Conservation (phyloP, 2,888 invertebrate species). For the Drosophila neonasuta region DNA sequence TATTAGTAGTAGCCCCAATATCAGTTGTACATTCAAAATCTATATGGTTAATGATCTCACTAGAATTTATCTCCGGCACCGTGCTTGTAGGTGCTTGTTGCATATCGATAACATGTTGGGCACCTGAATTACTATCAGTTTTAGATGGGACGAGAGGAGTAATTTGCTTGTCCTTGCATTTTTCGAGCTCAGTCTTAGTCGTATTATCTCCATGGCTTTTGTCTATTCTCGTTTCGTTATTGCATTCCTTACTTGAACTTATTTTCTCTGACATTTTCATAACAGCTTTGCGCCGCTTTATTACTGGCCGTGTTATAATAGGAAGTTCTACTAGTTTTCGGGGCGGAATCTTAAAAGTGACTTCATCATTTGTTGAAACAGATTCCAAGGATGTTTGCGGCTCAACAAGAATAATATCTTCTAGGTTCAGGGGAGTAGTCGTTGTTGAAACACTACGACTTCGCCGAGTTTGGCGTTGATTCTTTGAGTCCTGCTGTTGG, state of each 20-base stretch:
- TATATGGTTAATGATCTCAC: neutral
- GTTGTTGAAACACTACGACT: constrained; percentile 61
- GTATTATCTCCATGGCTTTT: constrained; percentile 11
- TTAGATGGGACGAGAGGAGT: neutral
- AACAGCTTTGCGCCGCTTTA: constrained; percentile 73
- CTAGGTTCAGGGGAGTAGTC: constrained; percentile 61
- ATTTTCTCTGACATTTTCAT: constrained; percentile 53
- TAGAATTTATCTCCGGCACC: constrained; percentile 29
- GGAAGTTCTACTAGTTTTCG: constrained; percentile 31
- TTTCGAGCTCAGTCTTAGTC: constrained; percentile 6
- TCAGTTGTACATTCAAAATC: constrained; percentile 5
- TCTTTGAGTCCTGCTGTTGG: constrained; percentile 70
- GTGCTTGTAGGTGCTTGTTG: constrained; percentile 56
- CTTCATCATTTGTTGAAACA: neutral
- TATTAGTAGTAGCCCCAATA: constrained; percentile 6
- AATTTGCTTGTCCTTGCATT: constrained; percentile 7
- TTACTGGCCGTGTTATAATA: constrained; percentile 70
- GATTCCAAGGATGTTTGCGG: constrained; percentile 48
- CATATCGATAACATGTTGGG: constrained; percentile 3
- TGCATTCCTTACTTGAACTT: constrained; percentile 1
- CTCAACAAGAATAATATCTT: constrained; percentile 79
- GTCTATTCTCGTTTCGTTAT: neutral
- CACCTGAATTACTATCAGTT: neutral
- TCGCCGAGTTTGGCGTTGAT: constrained; percentile 49
- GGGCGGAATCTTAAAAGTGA: constrained; percentile 34